These are phyloP conservation scores for Rhinella marina DNA, from an alignment of 2,797 vertebrate genomes.

Conservation along the genomic window DNA sequence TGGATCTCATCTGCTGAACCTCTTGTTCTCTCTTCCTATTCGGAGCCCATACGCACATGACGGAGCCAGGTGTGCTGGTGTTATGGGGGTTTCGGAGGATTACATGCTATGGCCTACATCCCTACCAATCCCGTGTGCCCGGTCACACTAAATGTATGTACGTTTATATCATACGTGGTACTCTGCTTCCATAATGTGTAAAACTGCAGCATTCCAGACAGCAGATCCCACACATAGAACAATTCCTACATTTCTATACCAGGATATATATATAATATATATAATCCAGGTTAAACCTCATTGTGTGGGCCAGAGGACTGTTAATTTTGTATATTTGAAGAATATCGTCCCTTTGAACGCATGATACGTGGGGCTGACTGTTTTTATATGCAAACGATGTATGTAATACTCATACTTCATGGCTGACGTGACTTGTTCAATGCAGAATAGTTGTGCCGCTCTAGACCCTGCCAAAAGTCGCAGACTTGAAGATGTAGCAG, in stretches of 20 bases:
- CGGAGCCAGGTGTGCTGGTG: too few relatives aligned
- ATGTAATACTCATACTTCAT: neutral
- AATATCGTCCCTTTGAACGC: neutral
- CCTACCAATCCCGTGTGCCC: neutral
- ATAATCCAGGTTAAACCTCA: conserved; percentile 18
- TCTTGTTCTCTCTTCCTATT: too few relatives aligned
- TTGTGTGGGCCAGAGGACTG: conserved; percentile 14
- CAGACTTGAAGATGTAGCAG: neutral
- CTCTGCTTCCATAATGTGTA: neutral
- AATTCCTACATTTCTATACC: neutral
- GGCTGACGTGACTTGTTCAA: conserved; percentile 6
- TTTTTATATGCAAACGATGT: neutral
- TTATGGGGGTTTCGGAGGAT: too few relatives aligned
- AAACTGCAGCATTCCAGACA: neutral
- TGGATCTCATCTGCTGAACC: too few relatives aligned
- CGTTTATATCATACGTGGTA: neutral
- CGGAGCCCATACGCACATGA: too few relatives aligned
- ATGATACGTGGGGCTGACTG: neutral
- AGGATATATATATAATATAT: neutral
- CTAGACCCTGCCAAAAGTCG: neutral
- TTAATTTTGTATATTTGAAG: conserved; percentile 16
- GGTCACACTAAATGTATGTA: neutral
- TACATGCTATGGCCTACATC: neutral
- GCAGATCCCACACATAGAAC: neutral
- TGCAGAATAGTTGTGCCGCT: neutral